A percentile compares a stretch with the other conserved stretches of the same genome.
phyloP scores from a whole-genome alignment of 92 coral and sea anemone genomes.

The Phenganax subtilis region DNA sequence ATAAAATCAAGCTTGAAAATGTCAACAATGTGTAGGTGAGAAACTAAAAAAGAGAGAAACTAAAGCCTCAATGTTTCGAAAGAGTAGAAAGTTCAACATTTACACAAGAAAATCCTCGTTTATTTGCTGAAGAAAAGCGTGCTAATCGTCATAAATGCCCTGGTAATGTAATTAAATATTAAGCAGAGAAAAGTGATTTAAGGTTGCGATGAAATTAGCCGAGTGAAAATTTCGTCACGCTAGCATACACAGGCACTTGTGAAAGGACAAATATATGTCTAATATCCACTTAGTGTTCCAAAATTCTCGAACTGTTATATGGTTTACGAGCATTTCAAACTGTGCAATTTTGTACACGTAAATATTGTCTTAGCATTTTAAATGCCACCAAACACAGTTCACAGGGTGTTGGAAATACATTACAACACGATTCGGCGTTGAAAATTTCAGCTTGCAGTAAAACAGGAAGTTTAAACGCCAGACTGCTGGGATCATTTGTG shows the following conservation, averaged over 20 bases:
- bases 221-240: constrained; percentile 10
- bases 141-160: constrained; percentile 29
- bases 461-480: neutral
- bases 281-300: constrained; percentile 8
- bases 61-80: neutral
- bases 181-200: constrained; percentile 10
- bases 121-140: constrained; percentile 33
- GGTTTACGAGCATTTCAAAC: neutral
- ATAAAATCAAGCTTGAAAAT: too few relatives aligned
- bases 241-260: constrained; percentile 33
- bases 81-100: neutral
- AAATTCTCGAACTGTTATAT: constrained; percentile 19
- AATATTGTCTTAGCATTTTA: constrained; percentile 2
- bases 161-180: constrained; percentile 27
- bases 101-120: neutral
- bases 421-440: neutral
- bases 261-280: constrained; percentile 6
- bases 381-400: neutral
- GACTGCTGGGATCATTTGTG: neutral
- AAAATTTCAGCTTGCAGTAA: neutral
- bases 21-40: too few relatives aligned
- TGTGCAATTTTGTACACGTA: neutral
- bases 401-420: neutral
- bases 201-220: constrained; percentile 4
- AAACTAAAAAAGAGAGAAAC: neutral